phyloP scores from a whole-genome alignment of 2,888 invertebrate genomes.

The Tholera decimalis region DNA sequence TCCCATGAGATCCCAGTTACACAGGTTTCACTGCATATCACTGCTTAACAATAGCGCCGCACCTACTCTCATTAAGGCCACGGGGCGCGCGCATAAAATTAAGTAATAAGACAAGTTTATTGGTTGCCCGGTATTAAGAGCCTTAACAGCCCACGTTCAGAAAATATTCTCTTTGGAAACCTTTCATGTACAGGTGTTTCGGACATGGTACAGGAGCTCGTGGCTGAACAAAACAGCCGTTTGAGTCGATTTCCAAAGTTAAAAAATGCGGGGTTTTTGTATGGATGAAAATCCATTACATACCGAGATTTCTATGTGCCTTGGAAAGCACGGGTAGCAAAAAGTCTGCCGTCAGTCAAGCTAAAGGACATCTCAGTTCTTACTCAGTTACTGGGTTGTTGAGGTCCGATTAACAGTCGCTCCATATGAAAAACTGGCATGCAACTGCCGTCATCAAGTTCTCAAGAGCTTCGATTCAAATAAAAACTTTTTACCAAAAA shows the following conservation, averaged over 20 bases:
- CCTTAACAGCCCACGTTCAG: constrained; percentile 28
- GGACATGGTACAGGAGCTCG: background rate
- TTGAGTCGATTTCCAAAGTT: background rate
- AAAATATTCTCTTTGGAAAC: constrained; percentile 38
- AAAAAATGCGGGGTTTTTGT: too few species aligned
- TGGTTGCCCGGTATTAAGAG: constrained; percentile 59
- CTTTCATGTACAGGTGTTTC: constrained; percentile 23
- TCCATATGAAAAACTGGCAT: too few species aligned
- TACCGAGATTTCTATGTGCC: background rate
- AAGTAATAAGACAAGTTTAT: constrained; percentile 61
- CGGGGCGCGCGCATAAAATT: constrained; percentile 60
- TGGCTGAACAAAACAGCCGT: too few species aligned
- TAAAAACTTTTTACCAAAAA: too few species aligned
- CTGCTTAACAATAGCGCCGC: constrained; percentile 35
- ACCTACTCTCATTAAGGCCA: constrained; percentile 58
- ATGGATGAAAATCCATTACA: background rate
- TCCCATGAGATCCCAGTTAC: too few species aligned
- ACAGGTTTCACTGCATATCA: constrained; percentile 23
- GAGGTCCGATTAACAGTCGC: too few species aligned
- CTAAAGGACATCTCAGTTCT: too few species aligned
- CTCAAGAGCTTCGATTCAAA: too few species aligned
- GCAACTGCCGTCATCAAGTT: too few species aligned
- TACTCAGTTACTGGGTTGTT: too few species aligned
- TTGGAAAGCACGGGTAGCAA: too few species aligned
- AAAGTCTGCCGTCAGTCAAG: too few species aligned